phyloP scores from a whole-genome alignment of 2,113 vertebrate species.

The Pimephales promelas region DNA sequence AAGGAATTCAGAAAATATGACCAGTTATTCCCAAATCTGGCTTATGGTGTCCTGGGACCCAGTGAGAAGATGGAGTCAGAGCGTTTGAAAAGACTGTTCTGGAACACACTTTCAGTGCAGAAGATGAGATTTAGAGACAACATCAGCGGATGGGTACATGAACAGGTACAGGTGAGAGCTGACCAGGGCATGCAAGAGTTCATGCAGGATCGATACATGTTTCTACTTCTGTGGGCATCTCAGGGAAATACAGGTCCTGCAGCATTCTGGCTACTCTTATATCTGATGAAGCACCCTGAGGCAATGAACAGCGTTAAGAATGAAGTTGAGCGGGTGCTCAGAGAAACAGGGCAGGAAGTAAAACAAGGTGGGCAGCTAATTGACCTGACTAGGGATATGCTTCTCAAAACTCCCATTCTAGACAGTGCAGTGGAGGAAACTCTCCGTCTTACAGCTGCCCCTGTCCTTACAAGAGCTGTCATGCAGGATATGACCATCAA shows the following conservation, averaged over 20 bases:
- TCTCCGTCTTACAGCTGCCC: slow-evolving; percentile 77
- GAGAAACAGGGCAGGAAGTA: slow-evolving; percentile 70
- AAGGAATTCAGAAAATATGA: slow-evolving; percentile 81
- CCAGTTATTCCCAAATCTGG: slow-evolving; percentile 82
- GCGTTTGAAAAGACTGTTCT: slow-evolving; percentile 78
- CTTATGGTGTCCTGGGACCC: slow-evolving; percentile 76
- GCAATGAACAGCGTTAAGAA: slow-evolving; percentile 83
- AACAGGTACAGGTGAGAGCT: slow-evolving; percentile 68
- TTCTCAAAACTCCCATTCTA: slow-evolving; percentile 79
- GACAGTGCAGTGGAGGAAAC: slow-evolving; percentile 91
- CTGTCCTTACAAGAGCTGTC: slow-evolving; percentile 79
- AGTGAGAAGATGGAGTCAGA: slow-evolving; percentile 74
- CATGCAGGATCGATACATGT: slow-evolving; percentile 83
- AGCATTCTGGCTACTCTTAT: slow-evolving; percentile 89
- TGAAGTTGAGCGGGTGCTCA: slow-evolving; percentile 76
- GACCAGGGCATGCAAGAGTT: slow-evolving; percentile 65
- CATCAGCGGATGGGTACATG: slow-evolving; percentile 82
- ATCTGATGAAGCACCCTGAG: slow-evolving; percentile 85
- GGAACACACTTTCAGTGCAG: slow-evolving; percentile 75
- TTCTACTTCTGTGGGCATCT: slow-evolving; percentile 91
- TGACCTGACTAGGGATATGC: slow-evolving; percentile 73
- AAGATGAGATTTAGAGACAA: slow-evolving; percentile 75
- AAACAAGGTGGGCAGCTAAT: slow-evolving; percentile 64
- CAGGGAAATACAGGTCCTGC: slow-evolving; percentile 88
- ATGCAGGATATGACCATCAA: slow-evolving; percentile 74